These are phyloP conservation scores for Vulpes ferrilata DNA, from an alignment of 2,113 vertebrate species.

Conservation along the genomic window DNA sequence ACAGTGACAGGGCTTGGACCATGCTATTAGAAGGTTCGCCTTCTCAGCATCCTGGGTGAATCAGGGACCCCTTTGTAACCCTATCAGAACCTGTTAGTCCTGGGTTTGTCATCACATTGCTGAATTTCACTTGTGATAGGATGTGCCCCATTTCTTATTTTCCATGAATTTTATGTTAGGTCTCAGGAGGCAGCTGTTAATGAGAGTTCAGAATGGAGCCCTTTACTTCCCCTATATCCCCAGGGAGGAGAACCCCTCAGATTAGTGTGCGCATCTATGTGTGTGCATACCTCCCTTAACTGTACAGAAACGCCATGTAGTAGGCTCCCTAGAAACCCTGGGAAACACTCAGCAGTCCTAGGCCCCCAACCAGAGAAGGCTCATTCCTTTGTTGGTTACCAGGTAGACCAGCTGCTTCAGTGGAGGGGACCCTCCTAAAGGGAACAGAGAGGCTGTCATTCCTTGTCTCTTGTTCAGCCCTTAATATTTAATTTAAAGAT, in stretches of 20 bases:
- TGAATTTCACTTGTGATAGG: not conserved
- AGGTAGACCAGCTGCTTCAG: not conserved
- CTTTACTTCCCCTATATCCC: not conserved
- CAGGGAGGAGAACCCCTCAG: not conserved
- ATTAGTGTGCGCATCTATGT: fast-evolving
- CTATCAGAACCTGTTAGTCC: not conserved
- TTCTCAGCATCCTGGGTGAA: not conserved
- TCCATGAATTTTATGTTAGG: not conserved
- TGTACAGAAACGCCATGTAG: fast-evolving
- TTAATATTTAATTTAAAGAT: not conserved
- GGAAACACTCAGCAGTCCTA: not conserved
- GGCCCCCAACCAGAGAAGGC: not conserved
- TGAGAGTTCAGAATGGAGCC: not conserved
- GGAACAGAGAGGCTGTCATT: not conserved
- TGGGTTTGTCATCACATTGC: not conserved
- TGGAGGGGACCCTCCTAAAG: not conserved
- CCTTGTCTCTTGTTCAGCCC: not conserved
- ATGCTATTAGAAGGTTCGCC: no score
- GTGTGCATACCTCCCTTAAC: not conserved
- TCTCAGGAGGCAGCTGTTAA: not conserved
- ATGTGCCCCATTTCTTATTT: not conserved
- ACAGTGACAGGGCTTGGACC: not conserved
- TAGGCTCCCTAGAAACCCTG: not conserved
- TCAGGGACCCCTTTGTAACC: not conserved
- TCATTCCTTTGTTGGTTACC: not conserved